Base-by-base conservation (phyloP, 2,113 vertebrate genomes). In the Azemiops feae region DNA sequence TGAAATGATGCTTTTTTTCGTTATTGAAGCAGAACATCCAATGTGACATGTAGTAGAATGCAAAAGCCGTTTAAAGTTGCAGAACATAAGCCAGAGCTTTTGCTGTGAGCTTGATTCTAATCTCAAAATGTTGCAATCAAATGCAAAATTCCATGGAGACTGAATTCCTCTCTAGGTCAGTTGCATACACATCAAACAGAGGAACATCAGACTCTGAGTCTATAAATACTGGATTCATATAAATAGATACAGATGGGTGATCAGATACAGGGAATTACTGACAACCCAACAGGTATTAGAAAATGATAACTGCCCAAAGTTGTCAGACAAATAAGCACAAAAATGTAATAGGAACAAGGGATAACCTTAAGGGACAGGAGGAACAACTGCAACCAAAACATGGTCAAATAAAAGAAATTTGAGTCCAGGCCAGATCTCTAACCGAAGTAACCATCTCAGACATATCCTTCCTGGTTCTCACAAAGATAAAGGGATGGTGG, bases 221-320 rank as follows among this genome's bases (percentile, higher is more conserved):
- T 91, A 93, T 91, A 93, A 93, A 87, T 91, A 93, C 43, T 91
- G 39, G 64, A 54, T 87, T 92, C 85, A 54, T 89, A 88, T 92
- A 92, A 92, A 92, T 89, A 89, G 92, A 85, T 92, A 85, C 92
- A 89, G 88, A 85, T 85, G 92, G 88, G 89, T 54, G 50, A 50
- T 34, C 64, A 91, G 53, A 0, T 85, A 50, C 30, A 47, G 27
- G 87, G 52, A 92, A 94, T 92, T 93, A 52, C 1, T 85, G 39
- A 91, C 85, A 87, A 91, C 30, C 89, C 87, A 91, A 88, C 52
- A 88, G 7, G 12, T 6, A 88, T 54, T 92, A 50, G 0, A 60
- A 7, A 55, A 43, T n/a, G 5, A 27, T 3, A 92, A 16, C 3
- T 87, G 92, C 91, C n/a, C 54, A 85, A 93, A 60, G 4, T 20